phyloP scores from a whole-genome alignment of 2,797 vertebrate species.

The Synaphobranchus kaupii region DNA sequence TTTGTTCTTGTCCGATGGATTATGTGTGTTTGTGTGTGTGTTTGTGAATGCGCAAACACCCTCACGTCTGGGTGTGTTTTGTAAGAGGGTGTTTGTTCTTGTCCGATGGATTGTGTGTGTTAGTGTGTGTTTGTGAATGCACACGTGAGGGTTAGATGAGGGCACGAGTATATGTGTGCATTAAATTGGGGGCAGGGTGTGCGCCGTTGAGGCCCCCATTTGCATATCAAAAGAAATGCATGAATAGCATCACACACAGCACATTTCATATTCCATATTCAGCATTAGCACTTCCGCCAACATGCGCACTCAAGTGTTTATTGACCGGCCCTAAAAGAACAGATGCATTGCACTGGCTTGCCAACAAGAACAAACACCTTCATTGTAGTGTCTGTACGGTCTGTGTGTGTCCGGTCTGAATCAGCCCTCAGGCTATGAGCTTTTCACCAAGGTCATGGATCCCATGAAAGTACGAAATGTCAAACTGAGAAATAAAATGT shows the following conservation, averaged over 20 bases:
- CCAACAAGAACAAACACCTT: constrained; percentile 2
- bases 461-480: constrained; percentile 1
- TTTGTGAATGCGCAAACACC: no score
- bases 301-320: not conserved
- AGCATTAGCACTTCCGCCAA: not conserved
- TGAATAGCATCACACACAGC: not conserved
- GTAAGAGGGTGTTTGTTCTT: not conserved
- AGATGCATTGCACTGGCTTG: not conserved
- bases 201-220: not conserved
- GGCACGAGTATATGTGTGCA: not conserved
- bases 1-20: no score
- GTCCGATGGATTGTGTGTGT: not conserved
- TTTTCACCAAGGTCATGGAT: not conserved
- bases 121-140: not conserved
- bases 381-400: not conserved
- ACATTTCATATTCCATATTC: not conserved
- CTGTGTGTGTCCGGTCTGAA: not conserved
- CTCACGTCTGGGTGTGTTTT: no score
- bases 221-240: not conserved
- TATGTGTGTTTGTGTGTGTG: no score
- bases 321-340: not conserved
- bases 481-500: not conserved
- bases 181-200: not conserved
- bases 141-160: not conserved
- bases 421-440: not conserved